phyloP scores from a whole-genome alignment of 1,140 invertebrate genomes.

The Brachionus rubens region DNA sequence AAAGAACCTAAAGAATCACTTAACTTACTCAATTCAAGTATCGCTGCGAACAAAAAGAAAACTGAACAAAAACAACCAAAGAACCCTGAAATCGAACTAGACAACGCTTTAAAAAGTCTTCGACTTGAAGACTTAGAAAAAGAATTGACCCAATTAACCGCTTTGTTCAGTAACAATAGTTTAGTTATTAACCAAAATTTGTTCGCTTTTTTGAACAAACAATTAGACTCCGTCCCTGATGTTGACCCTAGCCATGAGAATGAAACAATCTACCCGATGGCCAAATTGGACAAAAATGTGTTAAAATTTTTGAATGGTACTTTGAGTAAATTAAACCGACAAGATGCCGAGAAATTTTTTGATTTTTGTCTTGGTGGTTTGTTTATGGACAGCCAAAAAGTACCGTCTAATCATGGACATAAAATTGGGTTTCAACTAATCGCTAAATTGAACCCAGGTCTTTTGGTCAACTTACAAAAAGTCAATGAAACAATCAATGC shows the following conservation, averaged over 20 bases:
- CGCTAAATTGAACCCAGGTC: not conserved
- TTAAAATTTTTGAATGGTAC: constrained; percentile 21
- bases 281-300: constrained; percentile 24
- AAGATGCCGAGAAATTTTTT: constrained; percentile 4
- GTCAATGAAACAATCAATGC: constrained; percentile 26
- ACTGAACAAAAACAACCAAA: not conserved
- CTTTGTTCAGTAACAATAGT: not conserved
- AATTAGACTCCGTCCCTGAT: not conserved
- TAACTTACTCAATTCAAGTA: constrained; percentile 16
- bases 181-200: constrained; percentile 9
- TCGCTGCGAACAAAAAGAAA: not conserved
- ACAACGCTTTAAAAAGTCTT: not conserved
- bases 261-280: not conserved
- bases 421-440: constrained; percentile 23
- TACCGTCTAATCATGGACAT: not conserved
- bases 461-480: not conserved
- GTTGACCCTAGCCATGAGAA: not conserved
- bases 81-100: not conserved
- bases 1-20: constrained; percentile 14
- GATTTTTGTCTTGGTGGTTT: not conserved
- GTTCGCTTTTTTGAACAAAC: constrained; percentile 20
- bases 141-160: not conserved
- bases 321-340: constrained; percentile 10
- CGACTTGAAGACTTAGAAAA: constrained; percentile 15
- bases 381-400: constrained; percentile 15